Evolutionary conservation across 2,113 vertebrate species (phyloP).

Genomic region (Macquaria ambigua): DNA sequence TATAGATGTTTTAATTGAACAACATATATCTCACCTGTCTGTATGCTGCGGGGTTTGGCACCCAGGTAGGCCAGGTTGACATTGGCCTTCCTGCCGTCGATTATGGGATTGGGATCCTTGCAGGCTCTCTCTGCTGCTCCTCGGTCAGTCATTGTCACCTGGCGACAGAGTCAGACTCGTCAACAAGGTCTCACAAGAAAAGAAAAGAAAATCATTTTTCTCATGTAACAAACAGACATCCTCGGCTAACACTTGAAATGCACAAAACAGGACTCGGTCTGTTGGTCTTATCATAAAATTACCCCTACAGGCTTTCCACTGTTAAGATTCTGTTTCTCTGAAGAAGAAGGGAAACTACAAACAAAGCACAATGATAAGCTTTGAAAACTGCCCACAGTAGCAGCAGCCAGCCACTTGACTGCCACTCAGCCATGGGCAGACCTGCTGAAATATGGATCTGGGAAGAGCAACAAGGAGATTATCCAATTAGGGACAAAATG

Average conservation of each 20-base stretch:
- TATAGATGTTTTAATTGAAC: neutral
- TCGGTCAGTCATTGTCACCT: conserved; percentile 98
- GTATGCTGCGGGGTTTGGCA: conserved; percentile 95
- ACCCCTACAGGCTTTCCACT: conserved; percentile 20
- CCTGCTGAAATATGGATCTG: conserved; percentile 79
- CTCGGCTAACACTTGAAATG: neutral
- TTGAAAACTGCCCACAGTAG: conserved; percentile 66
- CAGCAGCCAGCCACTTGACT: conserved; percentile 46
- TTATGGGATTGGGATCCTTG: conserved; percentile 98
- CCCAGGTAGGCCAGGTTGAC: conserved; percentile 98
- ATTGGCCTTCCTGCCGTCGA: conserved; percentile 97
- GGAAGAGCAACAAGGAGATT: conserved; percentile 74
- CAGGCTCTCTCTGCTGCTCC: conserved; percentile 94
- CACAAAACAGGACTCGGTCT: neutral
- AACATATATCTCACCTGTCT: conserved; percentile 88
- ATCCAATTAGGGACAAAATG: conserved; percentile 81
- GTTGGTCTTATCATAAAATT: conserved; percentile 17
- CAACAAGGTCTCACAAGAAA: neutral
- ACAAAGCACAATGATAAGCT: conserved; percentile 68
- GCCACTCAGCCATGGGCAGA: conserved; percentile 56
- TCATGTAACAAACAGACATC: neutral
- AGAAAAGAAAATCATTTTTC: neutral
- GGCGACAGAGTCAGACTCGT: conserved; percentile 23
- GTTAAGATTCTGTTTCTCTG: conserved; percentile 22
- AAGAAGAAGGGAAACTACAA: conserved; percentile 49